phyloP scores from a whole-genome alignment of 2,797 vertebrate genomes.

The Acanthopagrus latus region DNA sequence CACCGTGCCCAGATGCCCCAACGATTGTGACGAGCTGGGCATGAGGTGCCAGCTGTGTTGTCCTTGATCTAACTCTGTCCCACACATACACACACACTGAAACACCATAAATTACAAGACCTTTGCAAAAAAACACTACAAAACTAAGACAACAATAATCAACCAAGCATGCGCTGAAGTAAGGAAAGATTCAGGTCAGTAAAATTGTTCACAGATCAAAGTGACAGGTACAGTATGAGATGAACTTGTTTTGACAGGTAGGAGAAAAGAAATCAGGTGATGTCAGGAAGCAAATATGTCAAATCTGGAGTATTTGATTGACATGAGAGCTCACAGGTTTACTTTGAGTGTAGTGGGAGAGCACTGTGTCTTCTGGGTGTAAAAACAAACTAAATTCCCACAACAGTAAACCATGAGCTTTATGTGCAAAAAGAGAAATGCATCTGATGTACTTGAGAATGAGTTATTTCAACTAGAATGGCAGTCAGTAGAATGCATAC shows the following conservation, averaged over 20 bases:
- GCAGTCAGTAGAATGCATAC: too few relatives aligned
- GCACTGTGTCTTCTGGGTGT: not conserved
- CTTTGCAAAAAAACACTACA: not conserved
- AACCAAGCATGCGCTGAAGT: not conserved
- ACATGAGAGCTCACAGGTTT: not conserved
- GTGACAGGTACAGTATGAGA: not conserved
- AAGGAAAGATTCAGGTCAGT: not conserved
- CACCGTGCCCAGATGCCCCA: slow-evolving; percentile 49
- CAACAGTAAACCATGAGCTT: not conserved
- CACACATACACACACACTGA: not conserved
- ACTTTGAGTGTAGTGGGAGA: not conserved
- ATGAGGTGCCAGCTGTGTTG: slow-evolving; percentile 63
- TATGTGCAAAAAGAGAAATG: not conserved
- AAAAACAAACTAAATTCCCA: not conserved
- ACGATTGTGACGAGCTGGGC: slow-evolving; percentile 49
- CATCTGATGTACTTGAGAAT: not conserved
- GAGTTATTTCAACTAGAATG: too few relatives aligned
- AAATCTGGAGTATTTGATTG: not conserved
- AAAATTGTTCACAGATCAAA: not conserved
- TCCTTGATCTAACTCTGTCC: slow-evolving; percentile 60
- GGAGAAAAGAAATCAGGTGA: not conserved
- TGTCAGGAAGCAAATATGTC: not conserved
- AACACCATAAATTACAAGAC: not conserved
- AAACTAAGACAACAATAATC: not conserved
- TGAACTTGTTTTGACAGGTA: not conserved